Percentiles rank a stretch among this genome's conserved stretches.
Evolutionary conservation across 1,140 invertebrate species (phyloP).

Genomic region (Schlechtendalia chinensis): DNA sequence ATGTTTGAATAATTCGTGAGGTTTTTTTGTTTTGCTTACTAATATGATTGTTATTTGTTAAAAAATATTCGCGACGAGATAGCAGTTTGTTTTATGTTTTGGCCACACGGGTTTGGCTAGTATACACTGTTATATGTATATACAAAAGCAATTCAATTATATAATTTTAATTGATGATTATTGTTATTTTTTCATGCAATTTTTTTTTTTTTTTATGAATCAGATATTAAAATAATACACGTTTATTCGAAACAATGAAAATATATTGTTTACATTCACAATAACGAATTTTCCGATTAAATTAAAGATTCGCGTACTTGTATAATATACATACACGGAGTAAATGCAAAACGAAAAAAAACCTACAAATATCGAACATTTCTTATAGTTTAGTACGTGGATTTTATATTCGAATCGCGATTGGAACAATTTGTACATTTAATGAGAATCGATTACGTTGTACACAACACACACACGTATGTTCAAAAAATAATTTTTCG

Average conservation of each 20-base stretch:
- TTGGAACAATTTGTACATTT: not conserved
- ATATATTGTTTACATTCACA: conserved; percentile 3
- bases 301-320: conserved; percentile 2
- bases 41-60: not conserved
- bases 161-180: not conserved
- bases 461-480: no score
- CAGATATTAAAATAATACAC: not conserved
- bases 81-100: not conserved
- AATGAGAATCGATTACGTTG: not conserved
- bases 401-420: not conserved
- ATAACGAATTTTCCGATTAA: not conserved
- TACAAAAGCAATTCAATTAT: not conserved
- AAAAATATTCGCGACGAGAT: not conserved
- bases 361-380: not conserved
- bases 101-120: not conserved
- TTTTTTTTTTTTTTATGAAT: no score
- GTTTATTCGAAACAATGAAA: not conserved
- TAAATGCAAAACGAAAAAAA: conserved; percentile 1
- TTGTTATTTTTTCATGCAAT: no score
- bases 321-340: not conserved
- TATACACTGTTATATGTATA: not conserved
- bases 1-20: no score
- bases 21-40: no score
- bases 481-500: not conserved
- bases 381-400: not conserved